These are phyloP conservation scores for Agrotis clavis DNA, from an alignment of 2,888 invertebrate species.

Conservation along the genomic window DNA sequence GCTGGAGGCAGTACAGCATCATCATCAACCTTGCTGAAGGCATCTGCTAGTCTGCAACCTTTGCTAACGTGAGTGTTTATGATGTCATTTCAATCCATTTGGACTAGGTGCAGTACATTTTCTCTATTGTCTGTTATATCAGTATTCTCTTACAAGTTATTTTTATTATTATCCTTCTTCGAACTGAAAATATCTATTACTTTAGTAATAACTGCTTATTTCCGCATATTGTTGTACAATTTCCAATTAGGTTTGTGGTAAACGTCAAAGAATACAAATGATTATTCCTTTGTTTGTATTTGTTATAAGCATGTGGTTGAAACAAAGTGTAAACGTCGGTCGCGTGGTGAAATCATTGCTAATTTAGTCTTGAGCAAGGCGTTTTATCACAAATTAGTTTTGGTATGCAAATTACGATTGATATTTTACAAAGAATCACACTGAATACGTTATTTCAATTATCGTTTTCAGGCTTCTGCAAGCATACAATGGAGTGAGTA, in stretches of 20 bases:
- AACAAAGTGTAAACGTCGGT: constrained; percentile 1
- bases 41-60: constrained; percentile 87
- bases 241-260: constrained; percentile 8
- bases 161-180: no score
- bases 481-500: constrained; percentile 88
- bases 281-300: background rate
- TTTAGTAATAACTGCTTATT: no score
- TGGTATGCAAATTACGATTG: no score
- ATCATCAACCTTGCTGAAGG: constrained; percentile 77
- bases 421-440: background rate
- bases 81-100: no score
- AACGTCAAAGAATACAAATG: background rate
- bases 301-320: background rate
- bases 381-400: background rate
- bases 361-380: background rate
- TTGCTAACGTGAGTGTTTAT: constrained; percentile 91
- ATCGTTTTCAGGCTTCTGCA: constrained; percentile 89
- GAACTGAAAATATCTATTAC: no score
- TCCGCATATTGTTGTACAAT: background rate
- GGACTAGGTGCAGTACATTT: no score
- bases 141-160: no score
- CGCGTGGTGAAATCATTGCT: background rate
- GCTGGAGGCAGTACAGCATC: constrained; percentile 88
- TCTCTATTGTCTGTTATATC: no score
- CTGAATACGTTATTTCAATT: background rate